Percentiles rank a stretch among this genome's conserved stretches.
Evolutionary conservation across 2,113 vertebrate species (phyloP).

Genomic region (Helogale parvula): DNA sequence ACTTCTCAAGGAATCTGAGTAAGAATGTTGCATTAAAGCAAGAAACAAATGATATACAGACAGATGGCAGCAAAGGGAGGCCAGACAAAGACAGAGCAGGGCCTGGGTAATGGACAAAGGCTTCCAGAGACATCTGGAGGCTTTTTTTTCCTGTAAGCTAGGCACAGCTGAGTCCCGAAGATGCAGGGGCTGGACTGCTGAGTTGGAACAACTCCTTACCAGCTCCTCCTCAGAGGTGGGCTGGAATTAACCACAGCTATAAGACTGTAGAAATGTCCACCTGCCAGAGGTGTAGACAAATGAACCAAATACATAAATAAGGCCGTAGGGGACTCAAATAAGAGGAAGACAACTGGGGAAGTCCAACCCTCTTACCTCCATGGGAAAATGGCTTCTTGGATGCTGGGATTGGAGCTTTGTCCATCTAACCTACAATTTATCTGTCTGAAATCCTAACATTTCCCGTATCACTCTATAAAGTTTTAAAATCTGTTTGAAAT

Average conservation of each 20-base stretch:
- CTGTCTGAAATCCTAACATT: slow-evolving; percentile 36
- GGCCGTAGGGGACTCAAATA: background rate
- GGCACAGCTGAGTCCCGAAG: background rate
- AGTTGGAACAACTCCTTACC: background rate
- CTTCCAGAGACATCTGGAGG: background rate
- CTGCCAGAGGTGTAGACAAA: background rate
- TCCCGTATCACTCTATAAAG: background rate
- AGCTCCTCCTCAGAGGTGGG: background rate
- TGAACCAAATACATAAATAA: slow-evolving; percentile 31
- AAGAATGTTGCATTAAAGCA: background rate
- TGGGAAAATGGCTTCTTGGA: background rate
- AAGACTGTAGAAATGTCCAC: background rate
- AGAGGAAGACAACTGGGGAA: background rate
- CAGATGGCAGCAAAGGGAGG: background rate
- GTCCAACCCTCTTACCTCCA: background rate
- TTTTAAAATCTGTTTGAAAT: slow-evolving; percentile 28
- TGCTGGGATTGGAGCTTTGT: background rate
- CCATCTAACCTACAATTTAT: background rate
- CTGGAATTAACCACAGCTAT: background rate
- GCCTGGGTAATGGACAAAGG: background rate
- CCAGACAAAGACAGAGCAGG: background rate
- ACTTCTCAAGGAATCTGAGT: slow-evolving; percentile 1
- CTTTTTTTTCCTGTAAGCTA: background rate
- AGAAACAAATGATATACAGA: background rate
- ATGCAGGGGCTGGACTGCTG: background rate